Percentiles rank a stretch among this genome's conserved stretches.
These are phyloP conservation scores for Hypocryptadius cinnamomeus DNA, from an alignment of 2,113 vertebrate species.

Conservation along the genomic window DNA sequence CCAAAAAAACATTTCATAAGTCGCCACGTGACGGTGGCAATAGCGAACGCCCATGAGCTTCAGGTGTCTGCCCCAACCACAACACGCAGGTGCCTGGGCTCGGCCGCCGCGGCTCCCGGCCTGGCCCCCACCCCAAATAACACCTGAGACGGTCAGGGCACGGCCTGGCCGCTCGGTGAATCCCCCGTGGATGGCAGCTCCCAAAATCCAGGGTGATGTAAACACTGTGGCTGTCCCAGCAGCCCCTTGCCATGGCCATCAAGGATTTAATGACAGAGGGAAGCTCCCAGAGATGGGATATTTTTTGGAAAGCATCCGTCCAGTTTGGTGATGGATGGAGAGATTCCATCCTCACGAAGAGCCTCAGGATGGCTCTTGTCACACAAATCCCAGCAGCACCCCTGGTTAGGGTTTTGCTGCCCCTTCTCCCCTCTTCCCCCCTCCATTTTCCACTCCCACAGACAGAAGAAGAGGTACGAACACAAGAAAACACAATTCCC, in stretches of 20 bases:
- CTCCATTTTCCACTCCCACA: not conserved
- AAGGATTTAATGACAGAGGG: not conserved
- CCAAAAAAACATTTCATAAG: conserved; percentile 63
- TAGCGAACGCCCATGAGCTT: conserved; percentile 8
- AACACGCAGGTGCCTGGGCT: conserved; percentile 15
- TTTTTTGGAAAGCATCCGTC: not conserved
- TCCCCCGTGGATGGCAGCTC: not conserved
- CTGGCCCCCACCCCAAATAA: not conserved
- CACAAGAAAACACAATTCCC: not conserved
- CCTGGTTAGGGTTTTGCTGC: not conserved
- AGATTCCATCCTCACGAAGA: not conserved
- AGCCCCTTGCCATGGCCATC: not conserved
- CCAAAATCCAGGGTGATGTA: not conserved
- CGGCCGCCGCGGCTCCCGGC: fast-evolving
- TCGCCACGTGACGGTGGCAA: conserved; percentile 33
- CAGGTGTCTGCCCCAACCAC: conserved; percentile 14
- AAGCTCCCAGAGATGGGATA: not conserved
- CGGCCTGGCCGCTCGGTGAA: fast-evolving
- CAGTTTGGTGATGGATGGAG: not conserved
- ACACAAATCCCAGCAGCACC: not conserved
- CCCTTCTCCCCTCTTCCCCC: not conserved
- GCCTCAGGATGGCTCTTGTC: not conserved
- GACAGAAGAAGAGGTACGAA: not conserved
- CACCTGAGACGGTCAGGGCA: not conserved
- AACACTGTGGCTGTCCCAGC: fast-evolving